Conservation (phyloP, 2,888 invertebrate genomes). For the Zonitis immaculata region DNA sequence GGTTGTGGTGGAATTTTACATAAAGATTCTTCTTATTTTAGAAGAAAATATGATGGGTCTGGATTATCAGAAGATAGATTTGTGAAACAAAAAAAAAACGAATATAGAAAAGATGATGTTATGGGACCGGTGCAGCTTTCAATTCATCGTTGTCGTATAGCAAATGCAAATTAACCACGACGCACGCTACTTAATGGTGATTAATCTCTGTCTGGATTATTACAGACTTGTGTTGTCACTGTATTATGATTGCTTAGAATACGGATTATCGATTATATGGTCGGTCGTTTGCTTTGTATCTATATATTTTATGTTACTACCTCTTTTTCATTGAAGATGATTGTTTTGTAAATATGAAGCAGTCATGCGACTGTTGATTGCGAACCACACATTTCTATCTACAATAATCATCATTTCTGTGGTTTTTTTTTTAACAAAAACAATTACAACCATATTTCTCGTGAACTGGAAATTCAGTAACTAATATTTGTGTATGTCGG, state of each 20-base stretch:
- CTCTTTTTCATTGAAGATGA: not conserved
- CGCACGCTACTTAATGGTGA: constrained; percentile 27
- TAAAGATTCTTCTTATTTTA: not conserved
- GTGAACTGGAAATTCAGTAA: too few species aligned
- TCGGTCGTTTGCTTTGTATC: constrained; percentile 6
- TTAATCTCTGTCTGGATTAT: constrained; percentile 34
- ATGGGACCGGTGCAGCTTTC: constrained; percentile 27
- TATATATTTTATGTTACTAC: not conserved
- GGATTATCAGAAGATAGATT: constrained; percentile 5
- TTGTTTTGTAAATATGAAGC: constrained; percentile 3
- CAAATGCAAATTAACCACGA: constrained; percentile 34
- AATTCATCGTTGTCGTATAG: constrained; percentile 26
- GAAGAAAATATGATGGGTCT: constrained; percentile 14
- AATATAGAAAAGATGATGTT: constrained; percentile 22
- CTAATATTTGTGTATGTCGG: too few species aligned
- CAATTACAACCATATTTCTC: too few species aligned
- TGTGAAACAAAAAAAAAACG: constrained; percentile 13
- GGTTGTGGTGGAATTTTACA: not conserved
- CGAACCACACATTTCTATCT: not conserved
- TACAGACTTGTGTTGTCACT: constrained; percentile 29
- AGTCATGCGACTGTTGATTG: constrained; percentile 8
- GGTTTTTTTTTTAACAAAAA: too few species aligned
- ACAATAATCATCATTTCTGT: not conserved
- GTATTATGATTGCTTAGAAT: constrained; percentile 29
- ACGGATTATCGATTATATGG: constrained; percentile 23